These are phyloP conservation scores for Nycticebus coucang DNA, from an alignment of 2,113 vertebrate genomes.

Conservation along the genomic window DNA sequence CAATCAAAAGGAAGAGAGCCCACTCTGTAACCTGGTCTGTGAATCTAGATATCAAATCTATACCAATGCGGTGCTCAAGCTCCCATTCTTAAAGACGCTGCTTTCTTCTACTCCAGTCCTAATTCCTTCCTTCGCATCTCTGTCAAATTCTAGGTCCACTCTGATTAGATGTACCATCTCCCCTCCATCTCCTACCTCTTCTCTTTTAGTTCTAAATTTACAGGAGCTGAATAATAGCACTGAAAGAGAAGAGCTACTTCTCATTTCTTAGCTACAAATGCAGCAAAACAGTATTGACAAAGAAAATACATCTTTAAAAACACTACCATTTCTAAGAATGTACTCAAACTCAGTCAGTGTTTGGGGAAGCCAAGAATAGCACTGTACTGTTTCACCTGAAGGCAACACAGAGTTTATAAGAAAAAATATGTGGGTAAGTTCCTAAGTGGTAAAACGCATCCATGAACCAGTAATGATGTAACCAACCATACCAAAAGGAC, in stretches of 20 bases:
- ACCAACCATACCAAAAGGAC: background rate
- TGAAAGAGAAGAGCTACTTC: no score
- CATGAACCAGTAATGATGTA: background rate
- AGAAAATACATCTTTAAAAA: background rate
- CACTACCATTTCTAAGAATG: background rate
- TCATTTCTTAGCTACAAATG: background rate
- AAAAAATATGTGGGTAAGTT: background rate
- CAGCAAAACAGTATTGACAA: background rate
- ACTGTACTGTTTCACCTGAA: background rate
- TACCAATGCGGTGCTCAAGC: background rate
- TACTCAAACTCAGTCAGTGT: background rate
- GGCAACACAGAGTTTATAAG: background rate
- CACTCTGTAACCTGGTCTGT: background rate
- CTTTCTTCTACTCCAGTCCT: background rate
- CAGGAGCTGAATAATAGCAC: no score
- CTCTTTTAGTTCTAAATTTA: background rate
- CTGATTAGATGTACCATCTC: background rate
- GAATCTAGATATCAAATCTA: background rate
- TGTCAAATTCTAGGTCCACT: background rate
- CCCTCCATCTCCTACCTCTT: background rate
- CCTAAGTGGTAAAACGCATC: background rate
- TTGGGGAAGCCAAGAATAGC: background rate
- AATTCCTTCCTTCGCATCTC: background rate
- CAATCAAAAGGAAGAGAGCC: background rate
- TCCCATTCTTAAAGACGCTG: background rate